These are phyloP conservation scores for Dufourea novaeangliae DNA, from an alignment of 1,140 invertebrate genomes.

Conservation along the genomic window DNA sequence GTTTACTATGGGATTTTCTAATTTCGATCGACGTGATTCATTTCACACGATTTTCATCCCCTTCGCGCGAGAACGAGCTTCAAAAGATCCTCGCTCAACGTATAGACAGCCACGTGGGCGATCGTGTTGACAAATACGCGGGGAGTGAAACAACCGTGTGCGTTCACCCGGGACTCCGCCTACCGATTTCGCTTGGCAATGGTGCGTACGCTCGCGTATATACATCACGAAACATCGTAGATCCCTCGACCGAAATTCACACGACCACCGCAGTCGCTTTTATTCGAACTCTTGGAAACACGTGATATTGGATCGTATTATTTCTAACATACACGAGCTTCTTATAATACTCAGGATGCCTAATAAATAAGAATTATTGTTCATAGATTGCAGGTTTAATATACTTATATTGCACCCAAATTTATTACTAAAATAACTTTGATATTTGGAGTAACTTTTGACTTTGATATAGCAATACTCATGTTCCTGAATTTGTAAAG, in stretches of 20 bases:
- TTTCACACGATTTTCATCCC: background rate
- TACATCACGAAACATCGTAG: slow-evolving; percentile 49
- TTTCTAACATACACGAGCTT: too few species aligned
- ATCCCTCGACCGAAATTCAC: slow-evolving; percentile 52
- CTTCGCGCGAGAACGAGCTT: background rate
- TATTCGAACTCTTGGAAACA: background rate
- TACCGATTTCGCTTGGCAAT: slow-evolving; percentile 65
- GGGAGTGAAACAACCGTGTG: slow-evolving; percentile 60
- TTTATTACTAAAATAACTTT: too few species aligned
- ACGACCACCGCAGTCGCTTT: background rate
- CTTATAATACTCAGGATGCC: too few species aligned
- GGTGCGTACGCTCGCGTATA: slow-evolving; percentile 61
- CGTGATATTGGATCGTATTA: too few species aligned
- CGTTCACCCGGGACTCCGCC: slow-evolving; percentile 61
- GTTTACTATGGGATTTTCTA: background rate
- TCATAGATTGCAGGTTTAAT: too few species aligned
- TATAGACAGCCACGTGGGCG: slow-evolving; percentile 51
- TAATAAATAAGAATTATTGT: too few species aligned
- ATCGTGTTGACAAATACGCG: slow-evolving; percentile 67
- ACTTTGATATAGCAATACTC: too few species aligned
- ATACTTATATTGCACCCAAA: too few species aligned
- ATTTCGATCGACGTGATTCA: background rate
- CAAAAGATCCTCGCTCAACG: background rate
- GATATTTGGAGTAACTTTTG: too few species aligned
- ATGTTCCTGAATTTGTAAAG: too few species aligned